Conservation (phyloP, 1,140 invertebrate species). For the Leptopilina boulardi region DNA sequence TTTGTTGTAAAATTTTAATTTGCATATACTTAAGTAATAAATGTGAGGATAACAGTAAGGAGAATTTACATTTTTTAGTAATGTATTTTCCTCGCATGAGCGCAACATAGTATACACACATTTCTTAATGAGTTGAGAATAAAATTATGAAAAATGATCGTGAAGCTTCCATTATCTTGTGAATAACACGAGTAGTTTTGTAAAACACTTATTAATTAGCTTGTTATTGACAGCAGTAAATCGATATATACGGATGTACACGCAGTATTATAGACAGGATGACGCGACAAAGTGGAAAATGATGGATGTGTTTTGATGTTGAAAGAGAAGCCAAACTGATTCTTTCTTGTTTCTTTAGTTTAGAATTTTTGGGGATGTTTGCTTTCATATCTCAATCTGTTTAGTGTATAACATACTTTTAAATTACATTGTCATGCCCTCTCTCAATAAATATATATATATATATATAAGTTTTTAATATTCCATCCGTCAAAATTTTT, state of each 20-base stretch:
- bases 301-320: slow-evolving; percentile 60
- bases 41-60: neutral
- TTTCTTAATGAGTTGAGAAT: neutral
- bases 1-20: neutral
- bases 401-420: neutral
- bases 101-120: neutral
- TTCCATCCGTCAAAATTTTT: neutral
- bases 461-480: too few species aligned
- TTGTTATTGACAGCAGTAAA: slow-evolving; percentile 55
- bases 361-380: slow-evolving; percentile 8
- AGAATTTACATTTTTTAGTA: neutral
- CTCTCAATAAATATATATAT: too few species aligned
- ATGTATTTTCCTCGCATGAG: neutral
- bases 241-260: slow-evolving; percentile 43
- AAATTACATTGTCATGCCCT: neutral
- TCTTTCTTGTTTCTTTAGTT: neutral
- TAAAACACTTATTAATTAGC: slow-evolving; percentile 53
- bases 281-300: slow-evolving; percentile 62
- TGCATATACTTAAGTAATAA: neutral
- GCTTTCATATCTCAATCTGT: neutral
- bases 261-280: slow-evolving; percentile 53
- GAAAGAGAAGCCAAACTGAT: neutral
- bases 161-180: slow-evolving; percentile 14
- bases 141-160: slow-evolving; percentile 32
- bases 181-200: slow-evolving; percentile 28